Evolutionary conservation across 2,113 vertebrate species (phyloP), one percentile per base, ranked within the genome.

Genomic region (Elgaria multicarinata): DNA sequence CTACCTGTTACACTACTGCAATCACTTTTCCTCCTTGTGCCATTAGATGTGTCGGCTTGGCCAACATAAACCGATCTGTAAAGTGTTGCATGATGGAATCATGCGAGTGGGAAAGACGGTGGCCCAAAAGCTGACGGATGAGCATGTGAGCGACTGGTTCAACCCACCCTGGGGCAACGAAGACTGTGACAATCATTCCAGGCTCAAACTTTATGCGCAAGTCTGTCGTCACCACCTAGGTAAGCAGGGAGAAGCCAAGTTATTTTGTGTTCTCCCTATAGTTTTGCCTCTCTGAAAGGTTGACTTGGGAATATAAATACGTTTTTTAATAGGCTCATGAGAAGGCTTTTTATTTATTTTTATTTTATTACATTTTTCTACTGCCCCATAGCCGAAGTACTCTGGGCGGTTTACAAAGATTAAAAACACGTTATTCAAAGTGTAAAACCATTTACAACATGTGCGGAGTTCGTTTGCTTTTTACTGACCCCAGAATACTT

Each of bases 11-110:
- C 74, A 24, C 39, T 14, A 28, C 85, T 6, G 94, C 3, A 4
- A 88, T 83, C 20, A 74, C 3, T 0, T 0, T 94, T 86, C 92
- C 12, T 64, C 66, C 69, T 94, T 94, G 76, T 87, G 92, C 42
- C 66, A 0, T 78, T 93, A 99, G 99, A 99, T 98, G 90, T 99
- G 99, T 91, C 98, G 98, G 2, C 98, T 99, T 33, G 99, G 99
- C 78, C 98, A 99, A 96, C 99, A 99, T 95, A 98, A 98, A 89
- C 98, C 99, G 66, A 98, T 99, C 95, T 98, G 98, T 95, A 99
- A 98, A 95, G 98, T 99, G 94, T 98, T 99, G 80, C 97, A 97
- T n/a, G 99, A 99, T 24, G 99, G 99, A 24, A 97, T 99, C 20
- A 97, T 99, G 93, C 97, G 94, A 1, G 98, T 99, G 90, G 98